Evolutionary conservation across 2,113 vertebrate species (phyloP).

Genomic region (Nyctibius bracteatus): DNA sequence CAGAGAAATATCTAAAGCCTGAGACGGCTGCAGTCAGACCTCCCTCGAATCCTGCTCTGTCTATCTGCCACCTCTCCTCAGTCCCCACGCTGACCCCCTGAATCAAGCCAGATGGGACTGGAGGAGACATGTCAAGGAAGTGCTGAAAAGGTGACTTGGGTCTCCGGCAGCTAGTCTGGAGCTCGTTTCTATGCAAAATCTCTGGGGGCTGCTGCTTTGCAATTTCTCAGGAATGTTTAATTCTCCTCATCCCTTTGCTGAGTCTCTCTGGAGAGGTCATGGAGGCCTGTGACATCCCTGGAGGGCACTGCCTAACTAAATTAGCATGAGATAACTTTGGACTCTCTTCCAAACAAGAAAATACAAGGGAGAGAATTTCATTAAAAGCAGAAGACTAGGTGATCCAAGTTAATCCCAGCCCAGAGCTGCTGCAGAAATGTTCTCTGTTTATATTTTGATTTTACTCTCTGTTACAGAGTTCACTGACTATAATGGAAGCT

Average conservation of each 20-base stretch:
- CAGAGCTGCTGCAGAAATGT: constrained; percentile 77
- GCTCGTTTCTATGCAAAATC: constrained; percentile 77
- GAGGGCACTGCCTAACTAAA: constrained; percentile 86
- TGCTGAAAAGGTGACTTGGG: constrained; percentile 84
- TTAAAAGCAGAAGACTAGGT: constrained; percentile 85
- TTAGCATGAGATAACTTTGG: constrained; percentile 89
- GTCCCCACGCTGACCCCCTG: constrained; percentile 70
- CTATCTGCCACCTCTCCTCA: constrained; percentile 63
- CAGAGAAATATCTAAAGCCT: background rate
- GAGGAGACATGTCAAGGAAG: constrained; percentile 77
- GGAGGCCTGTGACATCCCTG: constrained; percentile 82
- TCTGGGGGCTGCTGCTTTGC: constrained; percentile 79
- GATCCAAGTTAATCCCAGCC: constrained; percentile 84
- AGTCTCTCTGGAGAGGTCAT: constrained; percentile 81
- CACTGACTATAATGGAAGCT: constrained; percentile 60
- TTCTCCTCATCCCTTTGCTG: constrained; percentile 77
- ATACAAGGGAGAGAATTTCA: constrained; percentile 84
- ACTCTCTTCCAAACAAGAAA: constrained; percentile 83
- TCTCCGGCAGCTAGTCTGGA: constrained; percentile 82
- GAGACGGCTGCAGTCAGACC: constrained; percentile 30
- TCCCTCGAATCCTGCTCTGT: constrained; percentile 58
- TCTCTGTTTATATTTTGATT: constrained; percentile 71
- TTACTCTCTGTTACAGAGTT: constrained; percentile 68
- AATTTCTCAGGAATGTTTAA: constrained; percentile 88
- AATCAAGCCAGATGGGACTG: constrained; percentile 80